Evolutionary conservation across 1,140 invertebrate species (phyloP), one percentile per base, ranked within the genome.

Genomic region (Panagrolaimus sp.): DNA sequence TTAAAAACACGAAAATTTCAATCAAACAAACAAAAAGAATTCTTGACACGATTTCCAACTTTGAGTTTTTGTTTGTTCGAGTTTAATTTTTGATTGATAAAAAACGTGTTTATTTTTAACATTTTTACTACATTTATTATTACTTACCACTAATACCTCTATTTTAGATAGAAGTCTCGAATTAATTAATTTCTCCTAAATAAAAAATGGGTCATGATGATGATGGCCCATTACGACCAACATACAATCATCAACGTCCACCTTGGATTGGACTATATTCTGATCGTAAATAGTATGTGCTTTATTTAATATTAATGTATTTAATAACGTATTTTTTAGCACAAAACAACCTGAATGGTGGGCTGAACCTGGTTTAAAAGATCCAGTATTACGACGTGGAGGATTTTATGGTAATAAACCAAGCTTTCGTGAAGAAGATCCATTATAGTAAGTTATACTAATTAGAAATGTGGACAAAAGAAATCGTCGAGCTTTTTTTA

Each of bases 331-430:
- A 11, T 61, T 43, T 72, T 77, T 67, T 46, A 79, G 77, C 67
- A 79, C 70, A 20, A 78, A 78, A n/a, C 71, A 73, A 43, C 43
- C 68, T 9, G 77, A 79, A 63, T 79, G 75, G 75, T 79, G 78
- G 78, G 72, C 68, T 11, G 76, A 78, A 65, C 62, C 72, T 16
- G 76, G 74, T 20, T 64, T 65, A 9, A 63, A 74, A 53, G 73
- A 76, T 57, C 27, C 51, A 11, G 51, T 57, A 11, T n/a, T 43
- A 9, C 48, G 25, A 57, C 62, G 16, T 0, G 65, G 62, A 11
- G 7, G n/a, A 63, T 63, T 63, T 43, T 20, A 43, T 20, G 42
- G 27, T 27, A 31, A 63, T 42, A 16, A 27, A 31, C 27, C 16
- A n/a, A 16, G 9, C 0, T 63, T 42, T 43, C 16, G 27, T 16